Conservation (phyloP, 2,888 invertebrate genomes). For the Tetropium fuscum region DNA sequence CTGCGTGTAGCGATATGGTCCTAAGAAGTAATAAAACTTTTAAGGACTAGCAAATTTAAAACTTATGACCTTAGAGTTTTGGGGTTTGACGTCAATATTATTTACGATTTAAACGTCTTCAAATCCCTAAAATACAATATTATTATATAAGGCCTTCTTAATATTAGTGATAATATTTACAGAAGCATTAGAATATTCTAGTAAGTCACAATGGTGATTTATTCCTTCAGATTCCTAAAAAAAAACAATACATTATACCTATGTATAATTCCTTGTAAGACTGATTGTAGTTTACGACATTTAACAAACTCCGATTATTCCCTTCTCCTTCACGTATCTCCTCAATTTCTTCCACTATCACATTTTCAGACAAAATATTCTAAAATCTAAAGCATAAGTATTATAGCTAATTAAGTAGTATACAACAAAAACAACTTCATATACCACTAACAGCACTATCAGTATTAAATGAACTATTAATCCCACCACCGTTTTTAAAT, state of each 20-base stretch:
- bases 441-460: neutral
- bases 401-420: neutral
- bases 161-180: neutral
- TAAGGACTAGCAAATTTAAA: neutral
- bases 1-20: too few relatives aligned
- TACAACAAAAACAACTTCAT: neutral
- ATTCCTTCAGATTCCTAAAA: neutral
- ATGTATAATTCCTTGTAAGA: neutral
- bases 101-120: neutral
- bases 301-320: neutral
- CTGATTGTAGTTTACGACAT: neutral
- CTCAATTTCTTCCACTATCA: neutral
- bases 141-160: neutral
- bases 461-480: neutral
- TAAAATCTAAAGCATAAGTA: neutral
- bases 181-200: neutral
- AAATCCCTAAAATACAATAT: neutral
- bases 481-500: constrained; percentile 1
- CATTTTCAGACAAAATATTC: neutral
- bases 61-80: neutral
- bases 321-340: neutral
- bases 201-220: neutral
- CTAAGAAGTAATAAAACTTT: neutral
- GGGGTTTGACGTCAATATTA: neutral
- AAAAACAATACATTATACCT: neutral